Evolutionary conservation across 2,797 vertebrate genomes (phyloP), one percentile per base, ranked within the genome.

Genomic region (Avahi laniger): DNA sequence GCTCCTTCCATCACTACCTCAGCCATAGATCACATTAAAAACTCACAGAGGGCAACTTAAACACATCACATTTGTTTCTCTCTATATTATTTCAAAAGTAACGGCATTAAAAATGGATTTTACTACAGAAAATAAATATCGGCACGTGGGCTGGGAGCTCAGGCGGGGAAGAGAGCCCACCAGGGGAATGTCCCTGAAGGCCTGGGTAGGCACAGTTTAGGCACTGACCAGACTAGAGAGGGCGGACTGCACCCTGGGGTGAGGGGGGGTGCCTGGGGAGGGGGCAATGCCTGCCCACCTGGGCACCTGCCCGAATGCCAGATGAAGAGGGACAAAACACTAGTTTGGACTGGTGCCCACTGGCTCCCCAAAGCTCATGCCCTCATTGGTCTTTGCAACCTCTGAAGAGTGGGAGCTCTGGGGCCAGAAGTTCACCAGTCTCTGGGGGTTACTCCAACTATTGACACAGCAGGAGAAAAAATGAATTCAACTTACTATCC

Each of bases 401-500:
- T 79, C 86, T 70, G 67, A 94, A 90, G 91, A 94, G 89, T 93
- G 52, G 93, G 86, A 48, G 70, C 91, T 94, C 48, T 93, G 86
- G 95, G 95, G 94, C 93, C 78, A 95, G 94, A 96, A 97, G 97
- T 96, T 97, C 95, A 89, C 61, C 76, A 63, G 89, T 96, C 97
- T 93, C 96, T 87, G 87, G 95, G 93, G 97, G 91, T 97, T 92
- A 93, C 80, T 96, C 93, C 96, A 97, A 97, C 95, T 97, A 97
- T 92, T 96, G 94, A 97, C 97, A 97, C 94, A 88, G 89, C 90
- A 96, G 61, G 83, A 76, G 94, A 93, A 91, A 97, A 97, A 94
- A 97, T 82, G 96, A 97, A 97, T 96, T 96, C 96, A 97, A 97
- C 96, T 97, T 97, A 97, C 96, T 97, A 96, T 96, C 91, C 96